These are phyloP conservation scores for Falco berigora DNA, from an alignment of 2,797 vertebrate genomes.

Conservation along the genomic window DNA sequence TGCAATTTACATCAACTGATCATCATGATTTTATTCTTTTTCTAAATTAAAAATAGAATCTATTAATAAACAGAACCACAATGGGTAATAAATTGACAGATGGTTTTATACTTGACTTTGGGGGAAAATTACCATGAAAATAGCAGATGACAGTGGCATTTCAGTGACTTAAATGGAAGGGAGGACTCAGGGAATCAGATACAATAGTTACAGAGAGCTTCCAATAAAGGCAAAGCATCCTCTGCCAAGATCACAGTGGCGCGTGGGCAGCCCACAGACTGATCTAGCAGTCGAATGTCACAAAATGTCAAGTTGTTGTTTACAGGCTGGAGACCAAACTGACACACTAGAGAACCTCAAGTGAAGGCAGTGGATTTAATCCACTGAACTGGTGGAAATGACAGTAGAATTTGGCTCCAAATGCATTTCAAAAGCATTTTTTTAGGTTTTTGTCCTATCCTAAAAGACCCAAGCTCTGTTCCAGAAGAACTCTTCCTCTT, in stretches of 20 bases:
- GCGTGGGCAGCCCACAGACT: background rate
- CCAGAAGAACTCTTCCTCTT: background rate
- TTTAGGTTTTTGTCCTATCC: background rate
- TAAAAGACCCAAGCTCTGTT: background rate
- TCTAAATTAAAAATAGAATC: slow-evolving; percentile 31
- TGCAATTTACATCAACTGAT: slow-evolving; percentile 21
- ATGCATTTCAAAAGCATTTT: background rate
- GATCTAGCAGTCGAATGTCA: background rate
- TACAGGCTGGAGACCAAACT: background rate
- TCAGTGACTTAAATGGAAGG: slow-evolving; percentile 44
- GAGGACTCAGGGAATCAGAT: background rate
- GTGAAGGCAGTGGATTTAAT: background rate
- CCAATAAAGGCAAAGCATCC: slow-evolving; percentile 29
- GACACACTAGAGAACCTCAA: background rate
- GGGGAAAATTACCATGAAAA: slow-evolving; percentile 30
- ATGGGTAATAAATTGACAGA: slow-evolving; percentile 45
- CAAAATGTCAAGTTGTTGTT: background rate
- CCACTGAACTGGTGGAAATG: background rate
- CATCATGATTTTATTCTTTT: background rate
- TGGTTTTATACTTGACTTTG: slow-evolving; percentile 21
- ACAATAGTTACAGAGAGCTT: background rate
- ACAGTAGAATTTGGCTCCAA: background rate
- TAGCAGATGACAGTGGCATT: slow-evolving; percentile 32
- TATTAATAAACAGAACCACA: slow-evolving; percentile 50
- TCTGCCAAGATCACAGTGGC: background rate